A percentile compares a stretch with the other conserved stretches of the same genome.
Evolutionary conservation across 2,888 invertebrate species (phyloP).

Genomic region (Ectobius pallidus): DNA sequence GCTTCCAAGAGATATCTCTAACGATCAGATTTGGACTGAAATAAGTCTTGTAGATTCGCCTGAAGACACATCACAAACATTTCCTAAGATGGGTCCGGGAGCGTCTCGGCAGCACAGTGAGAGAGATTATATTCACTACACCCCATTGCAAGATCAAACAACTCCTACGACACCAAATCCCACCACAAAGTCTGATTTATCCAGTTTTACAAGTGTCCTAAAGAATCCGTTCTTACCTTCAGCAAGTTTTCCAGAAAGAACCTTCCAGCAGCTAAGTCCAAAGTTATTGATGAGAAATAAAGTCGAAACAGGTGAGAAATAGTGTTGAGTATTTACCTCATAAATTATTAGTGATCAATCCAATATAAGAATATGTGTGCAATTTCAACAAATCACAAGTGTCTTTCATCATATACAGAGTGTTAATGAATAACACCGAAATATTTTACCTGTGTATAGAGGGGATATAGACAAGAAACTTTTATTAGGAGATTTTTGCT

Average conservation of each 20-base stretch:
- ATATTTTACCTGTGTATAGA: too few species aligned
- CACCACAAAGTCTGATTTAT: slow-evolving; percentile 13
- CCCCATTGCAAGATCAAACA: slow-evolving; percentile 19
- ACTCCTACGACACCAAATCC: background rate
- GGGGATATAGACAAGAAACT: too few species aligned
- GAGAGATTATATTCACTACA: slow-evolving; percentile 30
- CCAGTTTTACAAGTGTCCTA: slow-evolving; percentile 50
- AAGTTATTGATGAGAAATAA: slow-evolving; percentile 14
- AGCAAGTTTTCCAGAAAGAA: slow-evolving; percentile 48
- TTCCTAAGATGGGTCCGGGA: slow-evolving; percentile 40
- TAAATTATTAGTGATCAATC: too few species aligned
- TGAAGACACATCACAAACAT: slow-evolving; percentile 36
- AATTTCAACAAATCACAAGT: too few species aligned
- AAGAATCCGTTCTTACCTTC: slow-evolving; percentile 74
- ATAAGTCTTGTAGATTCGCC: slow-evolving; percentile 70
- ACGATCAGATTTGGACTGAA: slow-evolving; percentile 71
- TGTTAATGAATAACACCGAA: too few species aligned
- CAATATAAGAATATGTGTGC: too few species aligned
- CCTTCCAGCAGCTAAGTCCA: slow-evolving; percentile 32
- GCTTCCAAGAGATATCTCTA: slow-evolving; percentile 47
- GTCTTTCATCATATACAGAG: too few species aligned
- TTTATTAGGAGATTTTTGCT: too few species aligned
- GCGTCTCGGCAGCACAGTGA: slow-evolving; percentile 27
- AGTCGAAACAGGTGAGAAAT: too few species aligned
- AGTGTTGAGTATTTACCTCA: too few species aligned